Percentiles rank a stretch among this genome's conserved stretches.
Conservation (phyloP, 2,888 invertebrate genomes). For the Reticulitermes lucifugus region DNA sequence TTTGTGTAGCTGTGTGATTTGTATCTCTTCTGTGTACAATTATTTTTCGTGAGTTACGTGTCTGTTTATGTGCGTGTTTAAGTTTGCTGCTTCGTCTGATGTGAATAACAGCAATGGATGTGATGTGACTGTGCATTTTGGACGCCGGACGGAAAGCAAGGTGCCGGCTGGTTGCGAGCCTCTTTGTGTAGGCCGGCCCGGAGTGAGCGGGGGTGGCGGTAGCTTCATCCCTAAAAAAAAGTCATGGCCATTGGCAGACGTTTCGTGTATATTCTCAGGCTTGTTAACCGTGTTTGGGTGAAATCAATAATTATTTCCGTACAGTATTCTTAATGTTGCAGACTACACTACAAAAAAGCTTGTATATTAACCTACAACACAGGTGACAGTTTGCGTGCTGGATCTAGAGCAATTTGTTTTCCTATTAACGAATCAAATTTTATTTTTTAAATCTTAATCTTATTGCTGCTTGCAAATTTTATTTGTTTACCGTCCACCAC, state of each 20-base stretch:
- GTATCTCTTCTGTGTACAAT: neutral
- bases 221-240: neutral
- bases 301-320: neutral
- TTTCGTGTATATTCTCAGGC: neutral
- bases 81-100: neutral
- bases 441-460: too few relatives aligned
- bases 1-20: constrained; percentile 14
- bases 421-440: too few relatives aligned
- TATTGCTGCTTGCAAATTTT: too few relatives aligned
- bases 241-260: neutral
- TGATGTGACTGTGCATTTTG: constrained; percentile 26
- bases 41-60: neutral
- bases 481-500: too few relatives aligned
- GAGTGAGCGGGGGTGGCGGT: constrained; percentile 7
- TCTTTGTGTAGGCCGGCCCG: neutral
- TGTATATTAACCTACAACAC: neutral
- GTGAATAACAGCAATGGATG: neutral
- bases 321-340: neutral
- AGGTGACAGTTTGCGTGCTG: neutral
- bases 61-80: neutral
- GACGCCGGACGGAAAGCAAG: neutral
- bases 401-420: too few relatives aligned
- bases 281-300: neutral
- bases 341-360: neutral
- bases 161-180: neutral